Conservation (phyloP, 2,888 invertebrate genomes). For the Mylabris sibirica region DNA sequence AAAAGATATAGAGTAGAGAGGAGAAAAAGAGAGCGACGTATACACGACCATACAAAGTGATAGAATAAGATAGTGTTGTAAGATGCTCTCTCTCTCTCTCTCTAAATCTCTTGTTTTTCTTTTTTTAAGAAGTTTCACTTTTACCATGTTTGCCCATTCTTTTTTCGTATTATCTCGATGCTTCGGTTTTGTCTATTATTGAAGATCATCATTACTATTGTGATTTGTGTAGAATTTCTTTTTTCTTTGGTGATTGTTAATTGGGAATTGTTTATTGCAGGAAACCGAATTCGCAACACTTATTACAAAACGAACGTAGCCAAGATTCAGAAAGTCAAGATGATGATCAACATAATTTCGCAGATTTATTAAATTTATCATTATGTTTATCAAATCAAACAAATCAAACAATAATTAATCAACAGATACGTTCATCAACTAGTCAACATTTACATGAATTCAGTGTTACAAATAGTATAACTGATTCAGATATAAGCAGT, state of each 20-base stretch:
- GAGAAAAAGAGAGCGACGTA: too few relatives aligned
- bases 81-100: too few relatives aligned
- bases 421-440: conserved; percentile 34
- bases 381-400: conserved; percentile 52
- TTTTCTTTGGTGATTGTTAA: not conserved
- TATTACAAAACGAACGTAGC: conserved; percentile 46
- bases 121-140: too few relatives aligned
- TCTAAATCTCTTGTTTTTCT: too few relatives aligned
- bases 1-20: too few relatives aligned
- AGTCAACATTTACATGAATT: conserved; percentile 28
- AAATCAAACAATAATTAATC: conserved; percentile 1
- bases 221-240: too few relatives aligned
- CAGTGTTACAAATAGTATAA: conserved; percentile 59
- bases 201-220: too few relatives aligned
- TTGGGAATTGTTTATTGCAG: conserved; percentile 16
- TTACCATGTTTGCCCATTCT: too few relatives aligned
- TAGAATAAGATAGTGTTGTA: too few relatives aligned
- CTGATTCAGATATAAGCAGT: conserved; percentile 73
- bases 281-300: conserved; percentile 21
- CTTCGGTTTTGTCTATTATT: too few relatives aligned
- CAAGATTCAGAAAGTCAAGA: conserved; percentile 55
- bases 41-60: too few relatives aligned
- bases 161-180: too few relatives aligned
- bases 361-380: conserved; percentile 58
- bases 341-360: conserved; percentile 57